These are phyloP conservation scores for Garrulus glandarius DNA, from an alignment of 2,797 vertebrate genomes.

Conservation along the genomic window DNA sequence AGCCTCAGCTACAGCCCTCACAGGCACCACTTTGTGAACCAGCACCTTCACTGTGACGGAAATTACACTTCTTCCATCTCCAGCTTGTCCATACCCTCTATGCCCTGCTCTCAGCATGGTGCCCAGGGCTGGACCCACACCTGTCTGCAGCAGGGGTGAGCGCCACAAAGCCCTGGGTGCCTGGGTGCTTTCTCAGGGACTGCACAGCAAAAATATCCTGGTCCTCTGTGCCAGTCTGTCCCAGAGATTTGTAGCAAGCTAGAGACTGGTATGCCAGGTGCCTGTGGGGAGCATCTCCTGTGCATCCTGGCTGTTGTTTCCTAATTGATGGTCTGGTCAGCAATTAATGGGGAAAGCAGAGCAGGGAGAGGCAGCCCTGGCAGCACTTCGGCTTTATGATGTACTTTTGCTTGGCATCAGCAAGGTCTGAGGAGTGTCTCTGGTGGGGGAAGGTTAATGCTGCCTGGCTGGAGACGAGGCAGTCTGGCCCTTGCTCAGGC, in stretches of 20 bases:
- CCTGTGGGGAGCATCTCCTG: neutral
- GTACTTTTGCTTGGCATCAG: constrained; percentile 10
- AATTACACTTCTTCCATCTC: neutral
- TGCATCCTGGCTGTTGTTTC: neutral
- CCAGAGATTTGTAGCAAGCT: neutral
- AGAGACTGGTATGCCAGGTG: neutral
- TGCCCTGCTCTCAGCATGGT: neutral
- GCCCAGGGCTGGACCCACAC: neutral
- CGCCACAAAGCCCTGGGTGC: neutral
- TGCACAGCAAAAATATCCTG: neutral
- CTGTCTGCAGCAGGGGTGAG: neutral
- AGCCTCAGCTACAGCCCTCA: neutral
- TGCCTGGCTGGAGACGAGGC: neutral
- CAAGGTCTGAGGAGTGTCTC: constrained; percentile 5
- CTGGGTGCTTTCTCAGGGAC: neutral
- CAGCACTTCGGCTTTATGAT: neutral
- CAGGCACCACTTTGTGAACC: neutral
- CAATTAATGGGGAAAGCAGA: neutral
- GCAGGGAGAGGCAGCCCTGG: neutral
- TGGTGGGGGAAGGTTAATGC: neutral
- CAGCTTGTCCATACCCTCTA: rapidly evolving
- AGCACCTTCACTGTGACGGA: neutral
- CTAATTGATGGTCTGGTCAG: neutral
- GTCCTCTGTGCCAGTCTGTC: neutral
- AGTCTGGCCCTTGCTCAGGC: neutral